Evolutionary conservation across 2,113 vertebrate species (phyloP).

Genomic region (Thymallus thymallus): DNA sequence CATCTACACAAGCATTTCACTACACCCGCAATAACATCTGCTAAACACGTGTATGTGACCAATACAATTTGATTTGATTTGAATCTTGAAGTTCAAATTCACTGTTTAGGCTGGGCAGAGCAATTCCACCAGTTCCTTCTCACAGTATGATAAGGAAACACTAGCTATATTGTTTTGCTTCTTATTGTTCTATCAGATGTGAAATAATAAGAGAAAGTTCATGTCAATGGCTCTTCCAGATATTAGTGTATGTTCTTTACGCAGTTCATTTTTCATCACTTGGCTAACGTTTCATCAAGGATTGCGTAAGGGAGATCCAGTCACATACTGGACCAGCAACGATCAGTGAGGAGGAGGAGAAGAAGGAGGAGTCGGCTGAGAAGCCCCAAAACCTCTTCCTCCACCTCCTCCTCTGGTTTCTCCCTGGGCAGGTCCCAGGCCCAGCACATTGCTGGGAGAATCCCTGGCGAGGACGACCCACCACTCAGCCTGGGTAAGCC

Average conservation of each 20-base stretch:
- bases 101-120: no score
- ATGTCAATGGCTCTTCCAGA: neutral
- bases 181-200: neutral
- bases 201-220: neutral
- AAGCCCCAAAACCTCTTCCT: conserved; percentile 29
- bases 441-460: conserved; percentile 13
- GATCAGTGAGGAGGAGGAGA: conserved; percentile 51
- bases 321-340: conserved; percentile 62
- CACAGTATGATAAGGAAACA: no score
- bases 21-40: no score
- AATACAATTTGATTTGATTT: no score
- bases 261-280: neutral
- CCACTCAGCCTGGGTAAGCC: conserved; percentile 70
- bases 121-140: no score
- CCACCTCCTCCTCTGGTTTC: conserved; percentile 50
- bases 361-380: conserved; percentile 39
- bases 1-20: no score
- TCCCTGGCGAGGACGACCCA: conserved; percentile 22
- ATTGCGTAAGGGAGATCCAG: conserved; percentile 69
- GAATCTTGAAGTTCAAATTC: no score
- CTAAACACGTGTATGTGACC: no score
- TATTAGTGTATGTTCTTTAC: neutral
- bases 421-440: conserved; percentile 60
- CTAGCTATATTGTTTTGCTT: neutral
- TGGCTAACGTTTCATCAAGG: conserved; percentile 60